Conservation (phyloP, 2,888 invertebrate genomes). For the Tortrix viridana region DNA sequence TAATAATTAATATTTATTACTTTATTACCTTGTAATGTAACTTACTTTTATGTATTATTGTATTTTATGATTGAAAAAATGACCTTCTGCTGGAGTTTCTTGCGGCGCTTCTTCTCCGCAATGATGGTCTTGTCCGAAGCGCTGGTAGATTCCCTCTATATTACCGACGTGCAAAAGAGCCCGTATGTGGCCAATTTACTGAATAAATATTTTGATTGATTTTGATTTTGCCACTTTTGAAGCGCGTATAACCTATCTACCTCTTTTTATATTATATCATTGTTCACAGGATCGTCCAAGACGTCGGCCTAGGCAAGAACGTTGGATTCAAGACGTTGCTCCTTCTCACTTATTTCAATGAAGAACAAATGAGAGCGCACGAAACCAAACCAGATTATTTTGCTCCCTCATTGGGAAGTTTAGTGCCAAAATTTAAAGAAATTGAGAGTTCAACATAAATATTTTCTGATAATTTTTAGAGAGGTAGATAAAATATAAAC, state of each 20-base stretch:
- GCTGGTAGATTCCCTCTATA: too few relatives aligned
- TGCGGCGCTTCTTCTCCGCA: too few relatives aligned
- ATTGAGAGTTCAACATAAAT: background rate
- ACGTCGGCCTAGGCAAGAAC: conserved; percentile 88
- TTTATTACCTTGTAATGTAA: too few relatives aligned
- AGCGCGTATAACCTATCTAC: too few relatives aligned
- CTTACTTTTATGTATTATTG: too few relatives aligned
- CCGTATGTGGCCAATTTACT: too few relatives aligned
- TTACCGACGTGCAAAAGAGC: too few relatives aligned
- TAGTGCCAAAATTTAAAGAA: conserved; percentile 52
- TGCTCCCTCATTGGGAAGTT: conserved; percentile 61
- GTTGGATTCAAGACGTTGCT: conserved; percentile 89
- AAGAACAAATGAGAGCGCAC: conserved; percentile 80
- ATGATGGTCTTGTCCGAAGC: too few relatives aligned
- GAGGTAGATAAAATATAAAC: background rate
- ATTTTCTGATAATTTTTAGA: background rate
- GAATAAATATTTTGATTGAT: too few relatives aligned
- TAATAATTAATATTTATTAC: background rate
- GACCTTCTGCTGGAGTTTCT: too few relatives aligned
- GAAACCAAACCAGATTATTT: conserved; percentile 77
- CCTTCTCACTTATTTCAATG: conserved; percentile 83
- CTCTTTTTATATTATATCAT: background rate
- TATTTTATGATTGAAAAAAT: too few relatives aligned
- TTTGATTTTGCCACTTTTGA: too few relatives aligned
- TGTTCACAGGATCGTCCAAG: conserved; percentile 87